Evolutionary conservation across 2,797 vertebrate species (phyloP).

Genomic region (Pterois miles): DNA sequence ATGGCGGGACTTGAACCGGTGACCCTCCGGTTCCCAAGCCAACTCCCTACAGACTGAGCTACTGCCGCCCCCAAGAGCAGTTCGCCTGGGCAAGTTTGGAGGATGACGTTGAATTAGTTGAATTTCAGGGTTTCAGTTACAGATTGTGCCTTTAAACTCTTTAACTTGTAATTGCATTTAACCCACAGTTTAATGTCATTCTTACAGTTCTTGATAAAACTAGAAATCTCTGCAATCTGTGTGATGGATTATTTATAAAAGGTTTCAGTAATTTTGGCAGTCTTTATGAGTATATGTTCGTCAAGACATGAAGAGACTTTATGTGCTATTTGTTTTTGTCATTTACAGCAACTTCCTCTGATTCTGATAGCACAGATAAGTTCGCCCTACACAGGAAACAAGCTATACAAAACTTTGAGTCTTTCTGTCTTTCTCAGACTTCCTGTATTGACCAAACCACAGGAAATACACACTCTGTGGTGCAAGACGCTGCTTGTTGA

Average conservation of each 20-base stretch:
- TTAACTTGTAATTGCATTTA: background rate
- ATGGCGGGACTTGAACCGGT: too few species aligned
- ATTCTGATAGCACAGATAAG: slow-evolving; percentile 9
- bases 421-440: background rate
- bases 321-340: slow-evolving; percentile 10
- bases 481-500: background rate
- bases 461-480: slow-evolving; percentile 10
- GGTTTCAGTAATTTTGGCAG: background rate
- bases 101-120: background rate
- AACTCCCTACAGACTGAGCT: too few species aligned
- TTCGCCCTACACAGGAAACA: background rate
- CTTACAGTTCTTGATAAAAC: background rate
- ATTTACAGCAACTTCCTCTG: slow-evolving; percentile 21
- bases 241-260: background rate
- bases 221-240: background rate
- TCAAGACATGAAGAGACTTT: background rate
- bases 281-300: background rate
- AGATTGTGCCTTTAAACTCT: background rate
- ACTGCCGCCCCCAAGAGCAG: too few species aligned
- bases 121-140: background rate
- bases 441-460: slow-evolving; percentile 18
- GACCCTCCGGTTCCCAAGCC: too few species aligned
- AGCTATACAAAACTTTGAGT: background rate
- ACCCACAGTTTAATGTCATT: background rate
- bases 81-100: too few species aligned